A percentile compares a stretch with the other conserved stretches of the same genome.
Evolutionary conservation across 2,888 invertebrate genomes (phyloP).

Genomic region (Caenorhabditis uteleia): DNA sequence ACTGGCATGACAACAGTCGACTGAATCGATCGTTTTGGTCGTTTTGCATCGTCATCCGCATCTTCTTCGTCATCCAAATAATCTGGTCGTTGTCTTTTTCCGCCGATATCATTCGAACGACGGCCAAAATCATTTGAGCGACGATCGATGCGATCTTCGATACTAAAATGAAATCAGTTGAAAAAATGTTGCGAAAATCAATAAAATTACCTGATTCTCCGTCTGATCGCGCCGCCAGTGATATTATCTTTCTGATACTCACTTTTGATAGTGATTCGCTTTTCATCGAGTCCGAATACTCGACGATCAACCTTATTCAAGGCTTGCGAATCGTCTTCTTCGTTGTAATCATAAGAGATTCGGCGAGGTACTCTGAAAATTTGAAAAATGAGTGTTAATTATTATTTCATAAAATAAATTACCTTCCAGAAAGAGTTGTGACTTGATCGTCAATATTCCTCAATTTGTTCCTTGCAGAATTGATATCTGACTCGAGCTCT

Average conservation of each 20-base stretch:
- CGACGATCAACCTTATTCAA: constrained; percentile 17
- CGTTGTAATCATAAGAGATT: constrained; percentile 25
- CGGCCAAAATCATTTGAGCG: too few relatives aligned
- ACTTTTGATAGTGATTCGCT: background rate
- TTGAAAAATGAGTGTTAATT: background rate
- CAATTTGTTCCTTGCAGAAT: constrained; percentile 18
- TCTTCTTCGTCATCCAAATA: constrained; percentile 29
- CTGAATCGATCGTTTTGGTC: constrained; percentile 33
- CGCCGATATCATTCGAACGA: constrained; percentile 3
- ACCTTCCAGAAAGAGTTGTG: constrained; percentile 23
- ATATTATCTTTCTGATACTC: constrained; percentile 1
- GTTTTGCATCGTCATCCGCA: constrained; percentile 18
- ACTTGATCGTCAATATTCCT: constrained; percentile 27
- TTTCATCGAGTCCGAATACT: constrained; percentile 19
- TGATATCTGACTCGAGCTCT: constrained; percentile 29
- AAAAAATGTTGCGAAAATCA: background rate
- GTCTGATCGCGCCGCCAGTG: constrained; percentile 6
- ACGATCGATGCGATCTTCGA: constrained; percentile 17
- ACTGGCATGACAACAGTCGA: constrained; percentile 65
- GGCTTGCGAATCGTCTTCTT: constrained; percentile 10
- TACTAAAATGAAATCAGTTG: constrained; percentile 3
- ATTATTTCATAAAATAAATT: background rate
- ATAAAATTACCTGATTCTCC: constrained; percentile 5
- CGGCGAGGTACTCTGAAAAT: constrained; percentile 22
- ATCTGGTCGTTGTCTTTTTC: constrained; percentile 24